These are phyloP conservation scores for Eupithecia tripunctaria DNA, from an alignment of 2,888 invertebrate species.

Conservation along the genomic window DNA sequence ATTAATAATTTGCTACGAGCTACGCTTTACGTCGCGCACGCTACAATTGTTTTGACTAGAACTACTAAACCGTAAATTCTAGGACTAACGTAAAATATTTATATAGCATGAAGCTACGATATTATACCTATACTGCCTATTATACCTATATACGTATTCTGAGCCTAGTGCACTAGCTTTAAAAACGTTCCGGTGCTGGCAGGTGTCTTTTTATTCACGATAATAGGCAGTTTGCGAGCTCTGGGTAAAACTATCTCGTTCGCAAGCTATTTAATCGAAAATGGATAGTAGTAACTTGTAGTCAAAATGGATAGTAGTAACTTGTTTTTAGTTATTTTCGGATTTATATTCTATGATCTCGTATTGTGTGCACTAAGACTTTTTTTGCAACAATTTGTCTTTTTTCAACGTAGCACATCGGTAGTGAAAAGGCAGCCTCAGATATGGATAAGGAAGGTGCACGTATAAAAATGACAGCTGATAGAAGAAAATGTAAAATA, in stretches of 20 bases:
- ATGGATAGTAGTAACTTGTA: neutral
- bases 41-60: neutral
- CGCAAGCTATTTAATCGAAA: conserved; percentile 7
- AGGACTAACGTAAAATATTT: neutral
- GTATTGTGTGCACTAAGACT: too few relatives aligned
- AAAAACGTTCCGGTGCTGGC: neutral
- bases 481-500: too few relatives aligned
- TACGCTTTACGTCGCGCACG: neutral
- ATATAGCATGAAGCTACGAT: neutral
- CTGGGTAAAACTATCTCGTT: conserved; percentile 16
- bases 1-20: neutral
- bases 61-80: neutral
- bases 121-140: too few relatives aligned
- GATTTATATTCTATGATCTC: neutral
- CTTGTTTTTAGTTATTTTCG: neutral
- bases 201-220: conserved; percentile 14
- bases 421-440: too few relatives aligned
- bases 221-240: conserved; percentile 6
- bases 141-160: too few relatives aligned
- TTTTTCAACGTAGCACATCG: too few relatives aligned
- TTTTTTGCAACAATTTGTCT: too few relatives aligned
- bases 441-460: too few relatives aligned
- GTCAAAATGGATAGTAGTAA: neutral
- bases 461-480: too few relatives aligned
- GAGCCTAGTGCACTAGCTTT: neutral